phyloP scores from a whole-genome alignment of 2,797 vertebrate genomes.

The Hydrolagus colliei region DNA sequence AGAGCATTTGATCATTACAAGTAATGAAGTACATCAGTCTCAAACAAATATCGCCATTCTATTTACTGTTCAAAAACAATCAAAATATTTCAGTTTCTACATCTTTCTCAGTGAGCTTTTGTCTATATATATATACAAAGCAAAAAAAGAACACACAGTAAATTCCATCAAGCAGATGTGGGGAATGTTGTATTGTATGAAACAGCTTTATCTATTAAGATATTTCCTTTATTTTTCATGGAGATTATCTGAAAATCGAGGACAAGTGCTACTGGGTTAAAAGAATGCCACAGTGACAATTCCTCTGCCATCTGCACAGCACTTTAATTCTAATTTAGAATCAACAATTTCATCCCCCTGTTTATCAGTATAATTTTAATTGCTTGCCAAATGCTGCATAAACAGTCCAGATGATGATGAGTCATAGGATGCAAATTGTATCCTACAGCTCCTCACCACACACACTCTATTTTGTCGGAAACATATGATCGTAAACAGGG shows the following conservation, averaged over 20 bases:
- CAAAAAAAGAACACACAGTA: background rate
- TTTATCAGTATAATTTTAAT: constrained; percentile 8
- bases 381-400: background rate
- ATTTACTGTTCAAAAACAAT: background rate
- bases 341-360: background rate
- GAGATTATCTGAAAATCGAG: background rate
- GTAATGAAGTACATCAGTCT: background rate
- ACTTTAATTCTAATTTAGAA: constrained; percentile 26
- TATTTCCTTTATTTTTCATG: background rate
- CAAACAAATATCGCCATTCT: background rate
- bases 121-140: no score
- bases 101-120: background rate
- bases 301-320: background rate
- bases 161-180: background rate
- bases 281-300: background rate
- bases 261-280: background rate
- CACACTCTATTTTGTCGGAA: background rate
- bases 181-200: background rate
- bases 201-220: background rate
- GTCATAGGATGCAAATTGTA: background rate
- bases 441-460: background rate
- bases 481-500: background rate
- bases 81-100: background rate
- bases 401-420: constrained; percentile 4
- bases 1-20: background rate